Evolutionary conservation across 1,140 invertebrate species (phyloP).

Genomic region (Callitettix versicolor): DNA sequence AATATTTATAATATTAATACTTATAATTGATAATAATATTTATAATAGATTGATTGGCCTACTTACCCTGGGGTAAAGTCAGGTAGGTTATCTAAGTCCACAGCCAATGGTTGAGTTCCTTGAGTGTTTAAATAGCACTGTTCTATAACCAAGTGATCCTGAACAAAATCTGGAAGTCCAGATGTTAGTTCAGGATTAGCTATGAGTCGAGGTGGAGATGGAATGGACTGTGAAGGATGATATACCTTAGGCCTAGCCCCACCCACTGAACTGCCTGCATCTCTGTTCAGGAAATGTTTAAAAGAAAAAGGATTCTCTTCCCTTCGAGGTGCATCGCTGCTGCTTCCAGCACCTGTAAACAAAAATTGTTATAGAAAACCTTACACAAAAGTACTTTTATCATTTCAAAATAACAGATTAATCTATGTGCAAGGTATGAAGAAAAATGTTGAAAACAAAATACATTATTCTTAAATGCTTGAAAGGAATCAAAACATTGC

Average conservation of each 20-base stretch:
- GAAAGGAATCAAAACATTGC: too few relatives aligned
- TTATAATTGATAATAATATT: too few relatives aligned
- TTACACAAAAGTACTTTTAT: too few relatives aligned
- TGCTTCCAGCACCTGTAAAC: slow-evolving; percentile 25
- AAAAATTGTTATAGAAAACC: too few relatives aligned
- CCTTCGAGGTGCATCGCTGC: slow-evolving; percentile 38
- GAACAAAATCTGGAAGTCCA: slow-evolving; percentile 47
- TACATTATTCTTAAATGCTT: too few relatives aligned
- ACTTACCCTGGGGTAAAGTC: slow-evolving; percentile 26
- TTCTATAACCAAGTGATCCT: slow-evolving; percentile 47
- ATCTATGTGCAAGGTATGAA: too few relatives aligned
- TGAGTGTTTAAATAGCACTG: slow-evolving; percentile 34
- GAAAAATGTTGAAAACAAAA: too few relatives aligned
- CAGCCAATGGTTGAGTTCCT: slow-evolving; percentile 19
- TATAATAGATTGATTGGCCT: too few relatives aligned
- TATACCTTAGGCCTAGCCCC: slow-evolving; percentile 20
- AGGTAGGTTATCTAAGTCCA: slow-evolving; percentile 38
- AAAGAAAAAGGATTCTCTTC: slow-evolving; percentile 71
- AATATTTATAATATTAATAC: too few relatives aligned
- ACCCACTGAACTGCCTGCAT: slow-evolving; percentile 22
- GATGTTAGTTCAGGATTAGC: slow-evolving; percentile 28
- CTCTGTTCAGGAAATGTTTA: slow-evolving; percentile 61
- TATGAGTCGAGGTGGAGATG: slow-evolving; percentile 11
- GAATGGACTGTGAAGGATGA: slow-evolving; percentile 7
- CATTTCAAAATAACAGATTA: too few relatives aligned